A percentile compares a stretch with the other conserved stretches of the same genome.
These are phyloP conservation scores for Oryzias dopingdopingensis DNA, from an alignment of 2,797 vertebrate species.

Conservation along the genomic window DNA sequence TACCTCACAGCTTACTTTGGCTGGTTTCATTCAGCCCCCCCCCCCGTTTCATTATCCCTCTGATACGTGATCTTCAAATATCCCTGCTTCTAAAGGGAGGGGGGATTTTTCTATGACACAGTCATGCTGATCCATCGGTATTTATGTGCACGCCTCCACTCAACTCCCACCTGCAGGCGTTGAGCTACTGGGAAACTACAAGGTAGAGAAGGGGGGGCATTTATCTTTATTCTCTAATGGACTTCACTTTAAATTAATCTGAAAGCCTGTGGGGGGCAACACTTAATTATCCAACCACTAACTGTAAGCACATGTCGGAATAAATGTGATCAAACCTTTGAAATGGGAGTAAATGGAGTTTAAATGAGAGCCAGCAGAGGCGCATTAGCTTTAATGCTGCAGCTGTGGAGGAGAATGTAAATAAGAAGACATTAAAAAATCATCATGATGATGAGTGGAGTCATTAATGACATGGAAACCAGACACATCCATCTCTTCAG, in stretches of 20 bases:
- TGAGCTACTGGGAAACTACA: constrained; percentile 15
- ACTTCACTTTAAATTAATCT: constrained; percentile 59
- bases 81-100: constrained; percentile 27
- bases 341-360: constrained; percentile 34
- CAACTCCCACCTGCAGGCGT: constrained; percentile 38
- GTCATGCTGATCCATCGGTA: constrained; percentile 51
- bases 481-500: constrained; percentile 3
- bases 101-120: constrained; percentile 63
- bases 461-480: constrained; percentile 25
- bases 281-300: constrained; percentile 51
- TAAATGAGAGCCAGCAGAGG: constrained; percentile 29
- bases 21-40: constrained; percentile 14
- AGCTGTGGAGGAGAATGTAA: constrained; percentile 25
- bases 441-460: constrained; percentile 17
- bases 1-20: constrained; percentile 58
- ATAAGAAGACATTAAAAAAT: constrained; percentile 35
- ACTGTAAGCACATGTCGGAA: constrained; percentile 58
- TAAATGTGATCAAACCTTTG: constrained; percentile 42
- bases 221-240: constrained; percentile 43
- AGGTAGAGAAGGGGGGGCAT: neutral
- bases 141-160: constrained; percentile 22
- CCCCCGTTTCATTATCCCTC: constrained; percentile 33
- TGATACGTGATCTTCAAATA: constrained; percentile 64
- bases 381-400: constrained; percentile 21
- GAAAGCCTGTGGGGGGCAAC: constrained; percentile 30